A percentile compares a stretch with the other conserved stretches of the same genome.
Conservation (phyloP, 2,797 vertebrate genomes). For the Phoxinus dragarum region DNA sequence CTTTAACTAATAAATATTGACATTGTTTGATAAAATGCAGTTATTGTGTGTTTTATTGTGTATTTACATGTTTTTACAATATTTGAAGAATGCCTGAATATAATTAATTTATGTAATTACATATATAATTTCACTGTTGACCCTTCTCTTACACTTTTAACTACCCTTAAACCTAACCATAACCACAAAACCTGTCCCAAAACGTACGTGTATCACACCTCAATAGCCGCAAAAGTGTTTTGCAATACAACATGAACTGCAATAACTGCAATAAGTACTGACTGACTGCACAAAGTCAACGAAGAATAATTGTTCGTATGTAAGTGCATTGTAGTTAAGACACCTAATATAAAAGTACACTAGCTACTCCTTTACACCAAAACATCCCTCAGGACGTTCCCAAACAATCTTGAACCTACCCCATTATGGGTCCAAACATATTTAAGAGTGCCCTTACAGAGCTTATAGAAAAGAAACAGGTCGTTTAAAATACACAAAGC, state of each 20-base stretch:
- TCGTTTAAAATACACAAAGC: not conserved
- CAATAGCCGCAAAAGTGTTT: not conserved
- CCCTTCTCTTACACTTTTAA: too few relatives aligned
- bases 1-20: not conserved
- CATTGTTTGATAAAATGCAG: not conserved
- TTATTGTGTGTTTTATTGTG: too few relatives aligned
- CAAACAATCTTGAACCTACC: not conserved
- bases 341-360: not conserved
- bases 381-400: not conserved
- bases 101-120: not conserved
- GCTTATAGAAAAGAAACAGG: not conserved
- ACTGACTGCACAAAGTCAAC: not conserved
- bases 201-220: not conserved
- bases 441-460: not conserved
- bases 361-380: not conserved
- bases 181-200: not conserved
- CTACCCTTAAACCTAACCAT: too few relatives aligned
- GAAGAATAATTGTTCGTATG: not conserved
- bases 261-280: not conserved
- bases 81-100: not conserved
- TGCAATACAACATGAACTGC: not conserved
- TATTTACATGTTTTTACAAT: too few relatives aligned
- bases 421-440: not conserved
- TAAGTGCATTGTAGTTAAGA: not conserved
- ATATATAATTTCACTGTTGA: not conserved